Conservation (phyloP, 2,797 vertebrate species). For the Diceros bicornis region DNA sequence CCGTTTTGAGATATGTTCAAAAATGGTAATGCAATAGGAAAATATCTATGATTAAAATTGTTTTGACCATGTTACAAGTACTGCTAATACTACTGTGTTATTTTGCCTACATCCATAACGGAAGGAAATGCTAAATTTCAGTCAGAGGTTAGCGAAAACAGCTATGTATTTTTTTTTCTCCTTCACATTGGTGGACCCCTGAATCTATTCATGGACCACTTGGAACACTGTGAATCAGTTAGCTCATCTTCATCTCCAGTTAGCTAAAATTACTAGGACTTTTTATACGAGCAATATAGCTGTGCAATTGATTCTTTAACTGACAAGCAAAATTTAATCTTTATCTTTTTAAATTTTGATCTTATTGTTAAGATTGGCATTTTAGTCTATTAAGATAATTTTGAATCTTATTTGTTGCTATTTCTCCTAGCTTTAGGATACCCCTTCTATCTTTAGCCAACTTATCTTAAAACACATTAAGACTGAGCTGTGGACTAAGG, state of each 20-base stretch:
- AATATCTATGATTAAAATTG: background rate
- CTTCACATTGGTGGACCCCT: background rate
- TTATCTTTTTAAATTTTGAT: constrained; percentile 1
- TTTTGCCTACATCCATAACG: background rate
- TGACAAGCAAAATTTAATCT: background rate
- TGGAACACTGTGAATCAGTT: background rate
- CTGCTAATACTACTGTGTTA: background rate
- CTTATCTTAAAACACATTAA: background rate
- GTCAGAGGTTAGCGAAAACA: background rate
- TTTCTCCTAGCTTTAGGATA: constrained; percentile 12
- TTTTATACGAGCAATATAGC: background rate
- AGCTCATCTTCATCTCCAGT: background rate
- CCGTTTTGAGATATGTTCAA: background rate
- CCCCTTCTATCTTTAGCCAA: background rate
- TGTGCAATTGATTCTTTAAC: background rate
- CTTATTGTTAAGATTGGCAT: constrained; percentile 24
- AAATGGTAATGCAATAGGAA: background rate
- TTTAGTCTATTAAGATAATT: background rate
- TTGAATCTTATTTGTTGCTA: background rate
- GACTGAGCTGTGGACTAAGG: background rate
- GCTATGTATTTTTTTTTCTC: background rate
- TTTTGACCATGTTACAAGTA: background rate
- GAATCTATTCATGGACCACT: background rate
- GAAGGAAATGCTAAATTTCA: constrained; percentile 38
- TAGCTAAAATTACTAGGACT: background rate